phyloP scores from a whole-genome alignment of 1,140 invertebrate genomes.

The Galleria mellonella region DNA sequence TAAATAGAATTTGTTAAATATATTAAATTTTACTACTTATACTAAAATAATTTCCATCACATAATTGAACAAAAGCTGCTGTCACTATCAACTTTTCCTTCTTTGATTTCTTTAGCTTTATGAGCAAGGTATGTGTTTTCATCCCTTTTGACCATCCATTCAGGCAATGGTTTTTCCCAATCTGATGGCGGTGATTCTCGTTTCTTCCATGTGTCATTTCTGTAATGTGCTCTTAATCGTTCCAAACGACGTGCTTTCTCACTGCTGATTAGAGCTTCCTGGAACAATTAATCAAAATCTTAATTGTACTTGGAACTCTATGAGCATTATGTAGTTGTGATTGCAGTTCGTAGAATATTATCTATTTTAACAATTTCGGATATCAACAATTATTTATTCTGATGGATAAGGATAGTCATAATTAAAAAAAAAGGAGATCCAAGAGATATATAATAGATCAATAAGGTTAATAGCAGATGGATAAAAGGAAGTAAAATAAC shows the following conservation, averaged over 20 bases:
- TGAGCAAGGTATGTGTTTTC: slow-evolving; percentile 79
- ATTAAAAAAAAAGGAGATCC: too few species aligned
- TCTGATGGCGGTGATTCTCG: slow-evolving; percentile 83
- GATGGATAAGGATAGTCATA: too few species aligned
- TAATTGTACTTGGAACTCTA: too few species aligned
- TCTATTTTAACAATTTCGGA: too few species aligned
- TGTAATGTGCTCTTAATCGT: slow-evolving; percentile 79
- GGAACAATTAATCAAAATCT: not conserved
- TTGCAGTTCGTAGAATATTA: too few species aligned
- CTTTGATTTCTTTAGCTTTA: slow-evolving; percentile 78
- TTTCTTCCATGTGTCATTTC: slow-evolving; percentile 86
- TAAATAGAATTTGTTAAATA: slow-evolving; percentile 6
- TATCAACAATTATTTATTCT: too few species aligned
- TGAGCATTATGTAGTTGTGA: too few species aligned
- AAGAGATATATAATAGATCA: too few species aligned
- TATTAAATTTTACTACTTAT: slow-evolving; percentile 5
- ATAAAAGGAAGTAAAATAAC: too few species aligned
- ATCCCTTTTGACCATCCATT: slow-evolving; percentile 80
- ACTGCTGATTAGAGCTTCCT: slow-evolving; percentile 82
- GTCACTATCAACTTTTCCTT: slow-evolving; percentile 45
- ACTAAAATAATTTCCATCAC: slow-evolving; percentile 24
- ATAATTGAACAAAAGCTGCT: slow-evolving; percentile 54
- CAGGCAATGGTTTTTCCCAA: slow-evolving; percentile 86
- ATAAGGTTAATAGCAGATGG: too few species aligned
- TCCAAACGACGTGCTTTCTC: slow-evolving; percentile 78